Evolutionary conservation across 2,797 vertebrate species (phyloP).

Genomic region (Pitangus sulphuratus): DNA sequence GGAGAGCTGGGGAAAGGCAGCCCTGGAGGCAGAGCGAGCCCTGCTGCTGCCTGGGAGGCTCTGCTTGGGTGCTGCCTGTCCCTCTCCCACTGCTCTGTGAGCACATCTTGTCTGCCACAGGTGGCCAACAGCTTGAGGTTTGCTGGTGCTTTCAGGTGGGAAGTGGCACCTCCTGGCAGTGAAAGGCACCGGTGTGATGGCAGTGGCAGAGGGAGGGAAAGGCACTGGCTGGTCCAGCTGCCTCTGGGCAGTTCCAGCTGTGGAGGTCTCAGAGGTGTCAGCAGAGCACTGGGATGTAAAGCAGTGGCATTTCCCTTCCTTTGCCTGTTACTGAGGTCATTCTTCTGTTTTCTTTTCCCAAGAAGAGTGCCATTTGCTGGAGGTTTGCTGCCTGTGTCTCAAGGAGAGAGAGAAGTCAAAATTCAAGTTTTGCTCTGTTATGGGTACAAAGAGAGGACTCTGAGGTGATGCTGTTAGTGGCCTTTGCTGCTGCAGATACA

Average conservation of each 20-base stretch:
- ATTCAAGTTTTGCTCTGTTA: not conserved
- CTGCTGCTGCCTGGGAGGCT: not conserved
- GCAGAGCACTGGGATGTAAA: not conserved
- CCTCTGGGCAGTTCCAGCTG: not conserved
- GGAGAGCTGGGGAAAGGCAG: not conserved
- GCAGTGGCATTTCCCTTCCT: not conserved
- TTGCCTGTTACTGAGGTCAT: not conserved
- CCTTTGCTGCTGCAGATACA: not conserved
- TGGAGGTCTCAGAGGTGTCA: not conserved
- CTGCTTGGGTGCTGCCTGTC: not conserved
- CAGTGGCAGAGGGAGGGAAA: not conserved
- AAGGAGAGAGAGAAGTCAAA: not conserved
- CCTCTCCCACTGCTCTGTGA: not conserved
- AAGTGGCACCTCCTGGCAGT: not conserved
- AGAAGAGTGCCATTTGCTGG: not conserved
- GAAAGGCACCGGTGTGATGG: not conserved
- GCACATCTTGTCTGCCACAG: not conserved
- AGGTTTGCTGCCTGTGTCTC: not conserved
- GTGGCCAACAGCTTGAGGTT: not conserved
- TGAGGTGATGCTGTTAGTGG: not conserved
- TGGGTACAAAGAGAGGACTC: not conserved
- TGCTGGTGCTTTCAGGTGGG: not conserved
- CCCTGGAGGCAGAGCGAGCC: not conserved
- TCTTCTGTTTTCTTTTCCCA: not conserved
- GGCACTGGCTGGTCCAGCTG: not conserved